These are phyloP conservation scores for Vesta saturnalis DNA, from an alignment of 2,888 invertebrate species.

Conservation along the genomic window DNA sequence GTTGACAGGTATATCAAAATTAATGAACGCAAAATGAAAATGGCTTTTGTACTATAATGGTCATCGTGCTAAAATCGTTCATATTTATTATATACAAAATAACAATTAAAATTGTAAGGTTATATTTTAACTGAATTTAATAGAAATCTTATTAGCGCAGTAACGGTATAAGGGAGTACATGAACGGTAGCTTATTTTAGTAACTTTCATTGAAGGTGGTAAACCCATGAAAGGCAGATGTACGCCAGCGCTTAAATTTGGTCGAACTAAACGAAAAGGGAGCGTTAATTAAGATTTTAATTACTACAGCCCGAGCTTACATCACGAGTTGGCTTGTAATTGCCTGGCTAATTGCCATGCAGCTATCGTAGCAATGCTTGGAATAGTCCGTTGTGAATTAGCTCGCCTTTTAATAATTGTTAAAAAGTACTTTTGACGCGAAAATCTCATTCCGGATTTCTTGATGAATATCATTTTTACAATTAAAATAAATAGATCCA, in stretches of 20 bases:
- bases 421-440: slow-evolving; percentile 27
- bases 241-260: slow-evolving; percentile 40
- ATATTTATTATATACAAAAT: no score
- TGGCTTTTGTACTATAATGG: no score
- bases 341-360: slow-evolving; percentile 58
- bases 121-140: slow-evolving; percentile 3
- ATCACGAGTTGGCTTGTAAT: slow-evolving; percentile 51
- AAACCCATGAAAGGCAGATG: slow-evolving; percentile 34
- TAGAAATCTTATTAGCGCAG: slow-evolving; percentile 10
- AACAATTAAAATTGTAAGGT: background rate
- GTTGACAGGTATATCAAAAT: no score
- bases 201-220: slow-evolving; percentile 26
- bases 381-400: slow-evolving; percentile 33
- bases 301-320: slow-evolving; percentile 42
- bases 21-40: no score
- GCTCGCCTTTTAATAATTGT: slow-evolving; percentile 32
- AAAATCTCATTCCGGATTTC: slow-evolving; percentile 16
- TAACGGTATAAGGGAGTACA: slow-evolving; percentile 11
- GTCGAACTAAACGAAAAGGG: slow-evolving; percentile 42
- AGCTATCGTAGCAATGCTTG: slow-evolving; percentile 39
- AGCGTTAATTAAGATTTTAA: slow-evolving; percentile 49
- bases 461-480: background rate
- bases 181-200: slow-evolving; percentile 17
- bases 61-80: no score
- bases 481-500: no score